Percentiles rank a stretch among this genome's conserved stretches.
Conservation (phyloP, 2,797 vertebrate species). For the Dendrocincla tyrannina region DNA sequence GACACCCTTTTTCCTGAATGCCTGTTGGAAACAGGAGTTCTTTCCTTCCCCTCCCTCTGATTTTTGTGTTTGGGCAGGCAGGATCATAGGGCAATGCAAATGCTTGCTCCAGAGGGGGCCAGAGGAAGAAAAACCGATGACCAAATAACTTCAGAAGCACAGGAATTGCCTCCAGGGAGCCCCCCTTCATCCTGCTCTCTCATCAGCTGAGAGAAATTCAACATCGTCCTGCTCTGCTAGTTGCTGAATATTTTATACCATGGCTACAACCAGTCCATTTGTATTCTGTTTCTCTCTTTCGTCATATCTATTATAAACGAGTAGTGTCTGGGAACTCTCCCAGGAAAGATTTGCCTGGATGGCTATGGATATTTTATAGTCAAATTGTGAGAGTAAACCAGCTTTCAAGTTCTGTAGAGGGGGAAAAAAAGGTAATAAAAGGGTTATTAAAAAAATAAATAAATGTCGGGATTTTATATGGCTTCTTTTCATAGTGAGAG, state of each 20-base stretch:
- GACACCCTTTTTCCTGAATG: neutral
- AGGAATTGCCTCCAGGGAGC: conserved; percentile 22
- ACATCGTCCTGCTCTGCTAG: conserved; percentile 44
- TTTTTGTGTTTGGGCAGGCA: neutral
- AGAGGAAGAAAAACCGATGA: neutral
- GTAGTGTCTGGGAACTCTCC: conserved; percentile 69
- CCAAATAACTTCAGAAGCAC: conserved; percentile 40
- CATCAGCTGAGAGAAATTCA: conserved; percentile 51
- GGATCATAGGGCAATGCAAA: neutral
- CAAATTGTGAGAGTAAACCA: conserved; percentile 66
- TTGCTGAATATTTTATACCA: conserved; percentile 68
- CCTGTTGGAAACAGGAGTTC: neutral
- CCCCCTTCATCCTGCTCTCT: conserved; percentile 37
- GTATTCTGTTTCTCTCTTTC: conserved; percentile 70
- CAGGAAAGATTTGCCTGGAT: conserved; percentile 75
- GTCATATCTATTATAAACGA: conserved; percentile 75
- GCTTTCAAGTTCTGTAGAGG: conserved; percentile 51
- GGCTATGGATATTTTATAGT: conserved; percentile 72
- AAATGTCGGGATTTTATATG: neutral
- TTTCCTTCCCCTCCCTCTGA: neutral
- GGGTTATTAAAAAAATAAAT: conserved; percentile 72
- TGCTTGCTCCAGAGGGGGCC: neutral
- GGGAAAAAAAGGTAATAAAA: conserved; percentile 49
- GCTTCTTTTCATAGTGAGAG: conserved; percentile 31
- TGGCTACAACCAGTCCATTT: conserved; percentile 61